Evolutionary conservation across 2,888 invertebrate genomes (phyloP).

Genomic region (Eristalis arbustorum): DNA sequence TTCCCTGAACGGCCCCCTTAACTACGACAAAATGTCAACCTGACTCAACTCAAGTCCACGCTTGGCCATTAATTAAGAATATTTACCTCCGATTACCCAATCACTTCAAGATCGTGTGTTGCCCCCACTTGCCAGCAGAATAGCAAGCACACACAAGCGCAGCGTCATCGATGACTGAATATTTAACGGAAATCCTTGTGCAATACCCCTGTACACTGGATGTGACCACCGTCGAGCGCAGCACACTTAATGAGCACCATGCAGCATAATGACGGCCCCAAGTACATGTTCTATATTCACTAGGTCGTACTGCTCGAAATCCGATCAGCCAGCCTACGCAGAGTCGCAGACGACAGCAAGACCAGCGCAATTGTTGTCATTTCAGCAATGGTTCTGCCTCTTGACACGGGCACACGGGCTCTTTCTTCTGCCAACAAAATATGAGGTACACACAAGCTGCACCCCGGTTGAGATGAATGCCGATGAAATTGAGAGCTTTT

Average conservation of each 20-base stretch:
- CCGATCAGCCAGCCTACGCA: slow-evolving; percentile 37
- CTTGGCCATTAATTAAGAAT: slow-evolving; percentile 20
- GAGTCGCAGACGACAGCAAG: not conserved
- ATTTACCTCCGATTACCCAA: slow-evolving; percentile 18
- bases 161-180: slow-evolving; percentile 52
- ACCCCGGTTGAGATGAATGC: slow-evolving; percentile 8
- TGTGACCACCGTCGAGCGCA: slow-evolving; percentile 7
- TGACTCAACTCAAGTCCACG: not conserved
- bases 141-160: not conserved
- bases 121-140: not conserved
- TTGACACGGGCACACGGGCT: not conserved
- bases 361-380: slow-evolving; percentile 38
- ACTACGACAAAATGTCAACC: not conserved
- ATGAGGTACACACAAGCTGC: slow-evolving; percentile 22
- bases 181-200: slow-evolving; percentile 49
- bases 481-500: not conserved
- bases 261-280: slow-evolving; percentile 26
- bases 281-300: slow-evolving; percentile 49
- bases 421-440: not conserved
- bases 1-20: not conserved
- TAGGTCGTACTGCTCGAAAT: slow-evolving; percentile 27
- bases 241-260: slow-evolving; percentile 35
- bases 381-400: slow-evolving; percentile 17
- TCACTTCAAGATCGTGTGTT: slow-evolving; percentile 13
- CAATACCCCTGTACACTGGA: slow-evolving; percentile 8